Evolutionary conservation across 2,888 invertebrate species (phyloP).

Genomic region (Nomada ruficornis): DNA sequence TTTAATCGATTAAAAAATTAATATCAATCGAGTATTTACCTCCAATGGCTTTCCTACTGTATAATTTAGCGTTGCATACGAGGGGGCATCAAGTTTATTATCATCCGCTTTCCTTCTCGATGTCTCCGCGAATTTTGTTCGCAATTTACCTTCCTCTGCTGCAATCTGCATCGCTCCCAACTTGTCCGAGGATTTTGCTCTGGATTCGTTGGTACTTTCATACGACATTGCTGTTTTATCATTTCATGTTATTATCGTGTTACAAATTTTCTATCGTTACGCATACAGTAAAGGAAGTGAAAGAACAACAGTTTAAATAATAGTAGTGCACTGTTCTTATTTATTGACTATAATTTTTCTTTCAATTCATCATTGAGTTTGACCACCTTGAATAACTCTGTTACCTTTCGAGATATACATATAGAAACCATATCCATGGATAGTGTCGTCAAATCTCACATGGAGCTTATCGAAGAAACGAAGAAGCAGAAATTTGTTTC

Average conservation of each 20-base stretch:
- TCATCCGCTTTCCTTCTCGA: slow-evolving; percentile 51
- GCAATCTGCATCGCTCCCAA: slow-evolving; percentile 81
- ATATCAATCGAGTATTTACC: slow-evolving; percentile 84
- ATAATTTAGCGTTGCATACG: slow-evolving; percentile 86
- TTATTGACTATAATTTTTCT: no score
- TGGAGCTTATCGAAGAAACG: no score
- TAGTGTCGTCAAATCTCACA: no score
- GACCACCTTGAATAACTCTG: no score
- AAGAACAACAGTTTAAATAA: no score
- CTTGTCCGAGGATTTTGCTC: slow-evolving; percentile 1
- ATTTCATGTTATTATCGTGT: neutral
- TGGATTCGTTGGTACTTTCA: neutral
- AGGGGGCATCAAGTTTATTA: slow-evolving; percentile 64
- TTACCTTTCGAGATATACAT: no score
- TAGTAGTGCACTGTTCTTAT: no score
- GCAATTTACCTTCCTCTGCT: slow-evolving; percentile 88
- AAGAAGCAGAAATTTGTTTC: no score
- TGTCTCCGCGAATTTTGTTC: slow-evolving; percentile 71
- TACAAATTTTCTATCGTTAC: neutral
- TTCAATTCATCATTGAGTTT: no score
- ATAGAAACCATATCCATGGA: no score
- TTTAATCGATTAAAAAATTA: neutral
- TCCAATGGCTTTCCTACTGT: slow-evolving; percentile 93
- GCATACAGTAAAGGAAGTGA: no score
- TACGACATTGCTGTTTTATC: slow-evolving; percentile 5